Evolutionary conservation across 1,140 invertebrate genomes (phyloP).

Genomic region (Hyles euphorbiae): DNA sequence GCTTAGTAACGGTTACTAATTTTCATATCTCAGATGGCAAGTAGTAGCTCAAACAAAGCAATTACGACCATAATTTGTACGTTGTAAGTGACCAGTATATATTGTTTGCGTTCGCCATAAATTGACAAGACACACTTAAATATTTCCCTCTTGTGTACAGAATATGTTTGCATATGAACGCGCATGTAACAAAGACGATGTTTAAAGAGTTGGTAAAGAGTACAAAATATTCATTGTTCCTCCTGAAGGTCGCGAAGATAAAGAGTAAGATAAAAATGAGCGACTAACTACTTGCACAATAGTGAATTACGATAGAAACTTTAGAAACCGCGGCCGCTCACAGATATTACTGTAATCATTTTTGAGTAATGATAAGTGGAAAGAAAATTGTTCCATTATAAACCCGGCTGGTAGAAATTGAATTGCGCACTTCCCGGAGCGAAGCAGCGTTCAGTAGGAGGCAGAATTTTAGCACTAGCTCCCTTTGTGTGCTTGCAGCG

Average conservation of each 20-base stretch:
- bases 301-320: conserved; percentile 6
- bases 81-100: too few species aligned
- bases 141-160: too few species aligned
- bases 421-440: conserved; percentile 32
- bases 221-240: conserved; percentile 30
- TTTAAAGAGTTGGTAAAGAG: conserved; percentile 1
- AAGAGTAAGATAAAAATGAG: conserved; percentile 12
- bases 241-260: conserved; percentile 25
- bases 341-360: conserved; percentile 10
- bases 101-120: too few species aligned
- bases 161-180: too few species aligned
- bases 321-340: background rate
- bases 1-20: too few species aligned
- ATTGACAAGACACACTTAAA: too few species aligned
- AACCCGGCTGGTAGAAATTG: conserved; percentile 16
- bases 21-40: too few species aligned
- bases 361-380: conserved; percentile 11
- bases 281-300: conserved; percentile 5
- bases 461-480: conserved; percentile 47
- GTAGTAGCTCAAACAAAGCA: too few species aligned
- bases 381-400: conserved; percentile 15
- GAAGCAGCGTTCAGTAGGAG: conserved; percentile 21
- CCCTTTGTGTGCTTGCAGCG: conserved; percentile 32
- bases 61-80: too few species aligned
- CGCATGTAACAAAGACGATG: too few species aligned